Evolutionary conservation across 2,113 vertebrate genomes (phyloP).

Genomic region (Pionites leucogaster): DNA sequence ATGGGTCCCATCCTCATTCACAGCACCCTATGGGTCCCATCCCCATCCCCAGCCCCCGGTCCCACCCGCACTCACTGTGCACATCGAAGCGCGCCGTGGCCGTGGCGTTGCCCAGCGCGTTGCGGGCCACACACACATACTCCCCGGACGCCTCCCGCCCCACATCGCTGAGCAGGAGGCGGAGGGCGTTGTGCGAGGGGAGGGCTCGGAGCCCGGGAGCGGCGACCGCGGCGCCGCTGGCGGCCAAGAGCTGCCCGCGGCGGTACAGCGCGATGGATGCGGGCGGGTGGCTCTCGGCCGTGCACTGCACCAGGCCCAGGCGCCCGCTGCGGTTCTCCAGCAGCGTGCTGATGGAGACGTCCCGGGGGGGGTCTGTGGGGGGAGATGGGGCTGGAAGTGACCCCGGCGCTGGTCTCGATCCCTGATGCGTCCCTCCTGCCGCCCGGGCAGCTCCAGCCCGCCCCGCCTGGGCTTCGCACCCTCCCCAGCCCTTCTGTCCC

Average conservation of each 20-base stretch:
- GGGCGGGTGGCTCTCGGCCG: conserved; percentile 60
- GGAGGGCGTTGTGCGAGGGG: conserved; percentile 62
- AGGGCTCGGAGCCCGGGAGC: neutral
- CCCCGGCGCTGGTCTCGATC: accelerated
- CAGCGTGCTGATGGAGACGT: conserved; percentile 59
- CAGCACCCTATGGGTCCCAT: no score
- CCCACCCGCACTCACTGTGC: conserved; percentile 45
- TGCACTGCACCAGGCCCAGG: conserved; percentile 69
- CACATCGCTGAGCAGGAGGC: conserved; percentile 26
- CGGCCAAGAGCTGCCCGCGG: conserved; percentile 41
- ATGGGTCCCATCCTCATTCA: no score
- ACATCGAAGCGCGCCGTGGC: conserved; percentile 22
- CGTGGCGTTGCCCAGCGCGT: conserved; percentile 57
- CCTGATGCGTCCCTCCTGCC: accelerated
- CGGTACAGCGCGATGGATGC: conserved; percentile 61
- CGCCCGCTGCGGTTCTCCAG: conserved; percentile 59
- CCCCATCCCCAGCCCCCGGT: no score
- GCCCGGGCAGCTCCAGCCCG: accelerated
- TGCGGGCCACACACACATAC: conserved; percentile 66
- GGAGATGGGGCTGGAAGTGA: accelerated
- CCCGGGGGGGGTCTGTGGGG: conserved; percentile 58
- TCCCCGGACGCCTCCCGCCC: conserved; percentile 29
- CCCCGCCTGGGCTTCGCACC: neutral
- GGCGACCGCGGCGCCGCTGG: neutral
- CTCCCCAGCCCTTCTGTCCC: accelerated